Evolutionary conservation across 1,140 invertebrate genomes (phyloP).

Genomic region (Drosophila nannoptera): DNA sequence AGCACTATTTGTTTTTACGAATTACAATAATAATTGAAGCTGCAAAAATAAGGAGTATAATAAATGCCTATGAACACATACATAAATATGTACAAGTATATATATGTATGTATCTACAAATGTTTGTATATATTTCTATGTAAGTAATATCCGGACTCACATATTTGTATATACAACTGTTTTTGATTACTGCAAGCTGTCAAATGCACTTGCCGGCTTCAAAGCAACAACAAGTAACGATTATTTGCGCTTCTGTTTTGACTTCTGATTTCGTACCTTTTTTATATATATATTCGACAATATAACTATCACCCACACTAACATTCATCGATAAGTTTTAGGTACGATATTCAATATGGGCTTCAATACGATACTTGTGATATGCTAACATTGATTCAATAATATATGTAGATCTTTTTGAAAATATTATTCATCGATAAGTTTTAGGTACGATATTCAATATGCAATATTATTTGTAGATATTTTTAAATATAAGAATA

Average conservation of each 20-base stretch:
- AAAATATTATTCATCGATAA: too few relatives aligned
- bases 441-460: neutral
- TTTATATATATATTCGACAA: conserved; percentile 2
- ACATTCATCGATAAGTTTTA: too few relatives aligned
- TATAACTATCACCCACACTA: neutral
- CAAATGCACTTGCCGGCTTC: conserved; percentile 34
- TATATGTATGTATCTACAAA: neutral
- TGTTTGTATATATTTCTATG: too few relatives aligned
- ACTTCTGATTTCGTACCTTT: conserved; percentile 23
- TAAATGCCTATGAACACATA: too few relatives aligned
- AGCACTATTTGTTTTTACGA: conserved; percentile 8
- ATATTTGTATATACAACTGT: neutral
- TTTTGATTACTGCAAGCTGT: conserved; percentile 33
- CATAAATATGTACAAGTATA: neutral
- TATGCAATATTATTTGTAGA: too few relatives aligned
- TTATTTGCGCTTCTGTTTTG: conserved; percentile 41
- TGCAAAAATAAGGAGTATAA: conserved; percentile 32
- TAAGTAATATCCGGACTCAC: neutral
- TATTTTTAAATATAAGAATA: too few relatives aligned
- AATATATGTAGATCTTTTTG: too few relatives aligned
- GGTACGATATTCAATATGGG: neutral
- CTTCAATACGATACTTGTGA: too few relatives aligned
- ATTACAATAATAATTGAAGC: conserved; percentile 38
- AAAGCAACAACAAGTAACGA: conserved; percentile 1
- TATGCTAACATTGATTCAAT: too few relatives aligned